A percentile compares a stretch with the other conserved stretches of the same genome.
Evolutionary conservation across 2,113 vertebrate genomes (phyloP).

Genomic region (Entelurus aequoreus): DNA sequence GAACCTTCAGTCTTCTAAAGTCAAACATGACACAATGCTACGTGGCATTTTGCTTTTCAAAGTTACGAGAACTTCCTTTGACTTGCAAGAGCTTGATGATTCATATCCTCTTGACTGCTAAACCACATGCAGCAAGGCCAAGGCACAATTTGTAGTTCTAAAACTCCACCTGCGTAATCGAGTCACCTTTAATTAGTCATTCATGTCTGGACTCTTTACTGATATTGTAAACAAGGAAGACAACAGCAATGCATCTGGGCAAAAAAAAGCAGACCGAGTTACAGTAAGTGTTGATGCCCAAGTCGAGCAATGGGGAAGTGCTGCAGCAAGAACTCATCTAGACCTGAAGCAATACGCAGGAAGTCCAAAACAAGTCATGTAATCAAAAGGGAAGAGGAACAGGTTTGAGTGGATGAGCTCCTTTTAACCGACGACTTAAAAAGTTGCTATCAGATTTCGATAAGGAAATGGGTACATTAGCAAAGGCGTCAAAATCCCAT

Average conservation of each 20-base stretch:
- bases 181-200: neutral
- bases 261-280: neutral
- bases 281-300: neutral
- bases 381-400: neutral
- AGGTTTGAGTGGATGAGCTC: neutral
- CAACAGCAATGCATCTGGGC: neutral
- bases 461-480: neutral
- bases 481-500: neutral
- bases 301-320: slow-evolving; percentile 38
- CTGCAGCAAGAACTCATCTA: slow-evolving; percentile 12
- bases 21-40: slow-evolving; percentile 1
- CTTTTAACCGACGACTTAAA: neutral
- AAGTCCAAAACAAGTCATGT: slow-evolving; percentile 1
- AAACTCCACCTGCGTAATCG: neutral
- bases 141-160: neutral
- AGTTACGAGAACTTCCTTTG: slow-evolving; percentile 47
- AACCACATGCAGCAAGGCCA: slow-evolving; percentile 25
- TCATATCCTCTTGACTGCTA: slow-evolving; percentile 38
- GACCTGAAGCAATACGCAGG: slow-evolving; percentile 42
- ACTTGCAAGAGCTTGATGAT: slow-evolving; percentile 24
- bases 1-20: no score
- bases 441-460: neutral
- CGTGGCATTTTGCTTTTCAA: neutral
- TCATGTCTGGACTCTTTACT: neutral
- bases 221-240: neutral